phyloP scores from a whole-genome alignment of 2,113 vertebrate species.

The Andinoacara biseriatus region DNA sequence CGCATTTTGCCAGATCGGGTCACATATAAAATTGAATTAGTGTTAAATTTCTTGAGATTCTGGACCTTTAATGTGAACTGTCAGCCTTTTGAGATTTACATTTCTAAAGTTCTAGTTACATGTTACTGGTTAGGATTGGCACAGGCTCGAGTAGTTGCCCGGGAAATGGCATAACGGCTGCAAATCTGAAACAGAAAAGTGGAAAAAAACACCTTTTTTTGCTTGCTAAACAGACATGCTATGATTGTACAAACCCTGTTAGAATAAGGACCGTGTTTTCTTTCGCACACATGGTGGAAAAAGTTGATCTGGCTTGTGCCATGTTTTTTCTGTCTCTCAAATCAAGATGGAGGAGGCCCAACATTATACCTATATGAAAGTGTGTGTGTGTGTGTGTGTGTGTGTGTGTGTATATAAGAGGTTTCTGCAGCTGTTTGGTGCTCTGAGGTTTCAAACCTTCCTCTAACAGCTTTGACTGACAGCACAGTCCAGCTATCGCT shows the following conservation, averaged over 20 bases:
- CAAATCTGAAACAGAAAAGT: neutral
- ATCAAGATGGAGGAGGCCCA: conserved; percentile 22
- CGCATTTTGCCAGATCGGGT: too few species aligned
- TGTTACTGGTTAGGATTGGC: neutral
- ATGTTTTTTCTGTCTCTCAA: conserved; percentile 27
- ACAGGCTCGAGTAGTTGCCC: neutral
- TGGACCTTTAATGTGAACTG: neutral
- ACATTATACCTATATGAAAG: conserved; percentile 2
- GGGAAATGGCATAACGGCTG: neutral
- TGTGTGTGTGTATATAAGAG: conserved; percentile 24
- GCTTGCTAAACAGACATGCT: neutral
- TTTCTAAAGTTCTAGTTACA: neutral
- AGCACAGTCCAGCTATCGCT: conserved; percentile 58
- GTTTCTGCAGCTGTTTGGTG: conserved; percentile 72
- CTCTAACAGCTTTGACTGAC: conserved; percentile 72
- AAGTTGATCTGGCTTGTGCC: conserved; percentile 30
- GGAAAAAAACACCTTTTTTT: neutral
- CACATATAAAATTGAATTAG: neutral
- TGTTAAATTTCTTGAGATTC: neutral
- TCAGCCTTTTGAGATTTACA: too few species aligned
- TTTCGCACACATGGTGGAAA: conserved; percentile 30
- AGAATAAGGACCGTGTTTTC: neutral
- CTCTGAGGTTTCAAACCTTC: conserved; percentile 55
- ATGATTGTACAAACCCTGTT: neutral
- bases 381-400: neutral